phyloP scores from a whole-genome alignment of 1,140 invertebrate species.

The Drosophila paulistorum region DNA sequence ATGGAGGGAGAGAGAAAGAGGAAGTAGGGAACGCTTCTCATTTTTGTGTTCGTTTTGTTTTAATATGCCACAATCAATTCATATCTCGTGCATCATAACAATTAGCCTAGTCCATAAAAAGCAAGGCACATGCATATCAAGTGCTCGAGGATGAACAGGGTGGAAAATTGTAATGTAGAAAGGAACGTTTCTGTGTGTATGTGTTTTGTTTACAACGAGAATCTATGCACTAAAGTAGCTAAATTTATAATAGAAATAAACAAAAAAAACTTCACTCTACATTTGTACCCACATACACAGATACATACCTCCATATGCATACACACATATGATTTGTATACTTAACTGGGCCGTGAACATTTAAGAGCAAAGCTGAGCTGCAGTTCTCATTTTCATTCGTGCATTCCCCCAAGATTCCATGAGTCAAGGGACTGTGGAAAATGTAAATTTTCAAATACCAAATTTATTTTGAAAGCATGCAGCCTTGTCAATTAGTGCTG shows the following conservation, averaged over 20 bases:
- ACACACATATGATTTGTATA: constrained; percentile 56
- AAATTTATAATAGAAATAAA: constrained; percentile 80
- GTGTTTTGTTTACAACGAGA: constrained; percentile 58
- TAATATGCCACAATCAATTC: constrained; percentile 62
- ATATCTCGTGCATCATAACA: constrained; percentile 80
- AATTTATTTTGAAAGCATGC: constrained; percentile 31
- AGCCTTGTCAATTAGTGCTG: constrained; percentile 73
- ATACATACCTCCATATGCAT: too few species aligned
- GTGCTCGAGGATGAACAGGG: constrained; percentile 20
- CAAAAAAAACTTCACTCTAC: constrained; percentile 42
- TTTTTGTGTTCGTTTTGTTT: neutral
- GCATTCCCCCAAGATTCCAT: neutral
- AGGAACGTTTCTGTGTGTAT: neutral
- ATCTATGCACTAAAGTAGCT: constrained; percentile 76
- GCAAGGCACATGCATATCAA: constrained; percentile 14
- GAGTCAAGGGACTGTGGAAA: neutral
- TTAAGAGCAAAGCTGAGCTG: constrained; percentile 44
- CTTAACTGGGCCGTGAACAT: constrained; percentile 61
- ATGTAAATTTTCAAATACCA: constrained; percentile 45
- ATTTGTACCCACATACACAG: too few species aligned
- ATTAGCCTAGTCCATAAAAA: constrained; percentile 67
- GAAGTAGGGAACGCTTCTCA: constrained; percentile 1
- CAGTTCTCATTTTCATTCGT: neutral
- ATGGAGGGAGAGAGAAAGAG: neutral
- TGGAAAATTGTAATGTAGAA: constrained; percentile 3